Evolutionary conservation across 2,797 vertebrate genomes (phyloP), one percentile per base, ranked within the genome.

Genomic region (Chromis chromis): DNA sequence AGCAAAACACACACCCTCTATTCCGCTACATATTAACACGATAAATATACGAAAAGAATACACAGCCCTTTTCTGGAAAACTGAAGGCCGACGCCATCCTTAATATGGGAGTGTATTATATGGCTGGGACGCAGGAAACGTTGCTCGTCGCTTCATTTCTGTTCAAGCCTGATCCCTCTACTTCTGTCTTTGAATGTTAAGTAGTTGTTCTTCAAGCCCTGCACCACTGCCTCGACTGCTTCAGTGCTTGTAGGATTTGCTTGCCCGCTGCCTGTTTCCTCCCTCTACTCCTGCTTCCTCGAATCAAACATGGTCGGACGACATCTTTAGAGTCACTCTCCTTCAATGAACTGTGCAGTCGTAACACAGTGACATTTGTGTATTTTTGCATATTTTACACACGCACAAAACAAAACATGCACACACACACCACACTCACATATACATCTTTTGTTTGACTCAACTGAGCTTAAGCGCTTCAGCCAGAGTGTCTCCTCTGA

Each of bases 121-220:
- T 66, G 77, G 79, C 84, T 76, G 64, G 70, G 84, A 79, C 5
- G 74, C 86, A 88, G 88, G 90, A 92, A 36, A 87, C 56, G 64
- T 84, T 82, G 86, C 86, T 90, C 71, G 82, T 89, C 68, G 87
- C 90, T 91, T 91, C 85, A 78, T 92, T 92, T 93, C 86, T 78
- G 79, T 90, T 91, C 71, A 80, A 90, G 89, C 83, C 89, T 78
- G 85, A 82, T 82, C 86, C 85, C 70, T 79, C 86, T 85, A 79
- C 91, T 92, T 93, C 86, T 91, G 87, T 93, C 89, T 91, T 77
- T 93, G 91, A 94, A 93, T 94, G 93, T 95, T 93, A 86, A 82
- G 81, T 93, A 91, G 89, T 88, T 86, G 85, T 92, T 88, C 86
- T 91, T 83, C 83, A 79, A 83, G 76, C 82, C 88, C 81, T 76